Percentiles rank a stretch among this genome's conserved stretches.
Evolutionary conservation across 2,888 invertebrate genomes (phyloP).

Genomic region (Heliconius sara): DNA sequence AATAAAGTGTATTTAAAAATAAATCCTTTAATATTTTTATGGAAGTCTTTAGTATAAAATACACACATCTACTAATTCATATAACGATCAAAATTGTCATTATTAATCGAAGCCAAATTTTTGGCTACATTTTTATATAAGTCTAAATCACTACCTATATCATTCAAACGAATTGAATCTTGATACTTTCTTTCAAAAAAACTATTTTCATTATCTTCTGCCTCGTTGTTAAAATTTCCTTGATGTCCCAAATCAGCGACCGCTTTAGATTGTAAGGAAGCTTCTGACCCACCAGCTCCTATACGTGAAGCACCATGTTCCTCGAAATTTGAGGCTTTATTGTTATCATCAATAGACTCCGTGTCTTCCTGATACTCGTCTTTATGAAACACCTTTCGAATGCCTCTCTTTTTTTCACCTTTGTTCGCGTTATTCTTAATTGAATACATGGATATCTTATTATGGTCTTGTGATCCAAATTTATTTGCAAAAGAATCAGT

Average conservation of each 20-base stretch:
- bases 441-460: slow-evolving; percentile 59
- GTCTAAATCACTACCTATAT: slow-evolving; percentile 55
- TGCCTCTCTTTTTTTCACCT: slow-evolving; percentile 70
- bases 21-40: neutral
- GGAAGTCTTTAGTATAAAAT: neutral
- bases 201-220: slow-evolving; percentile 53
- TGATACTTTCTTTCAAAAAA: slow-evolving; percentile 55
- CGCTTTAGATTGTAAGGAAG: slow-evolving; percentile 59
- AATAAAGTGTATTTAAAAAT: neutral
- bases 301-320: slow-evolving; percentile 60
- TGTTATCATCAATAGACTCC: slow-evolving; percentile 71
- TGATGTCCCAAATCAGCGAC: slow-evolving; percentile 56
- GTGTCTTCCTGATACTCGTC: slow-evolving; percentile 76
- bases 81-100: slow-evolving; percentile 57
- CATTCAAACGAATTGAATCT: slow-evolving; percentile 53
- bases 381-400: slow-evolving; percentile 72
- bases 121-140: slow-evolving; percentile 64
- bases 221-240: slow-evolving; percentile 52
- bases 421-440: slow-evolving; percentile 63
- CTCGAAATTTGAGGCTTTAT: slow-evolving; percentile 57
- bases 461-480: slow-evolving; percentile 65
- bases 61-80: slow-evolving; percentile 9
- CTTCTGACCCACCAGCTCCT: slow-evolving; percentile 63
- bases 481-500: slow-evolving; percentile 69
- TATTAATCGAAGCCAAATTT: slow-evolving; percentile 58